Percentiles rank a stretch among this genome's conserved stretches.
phyloP scores from a whole-genome alignment of 2,888 invertebrate species.

The Apodemia duryi region DNA sequence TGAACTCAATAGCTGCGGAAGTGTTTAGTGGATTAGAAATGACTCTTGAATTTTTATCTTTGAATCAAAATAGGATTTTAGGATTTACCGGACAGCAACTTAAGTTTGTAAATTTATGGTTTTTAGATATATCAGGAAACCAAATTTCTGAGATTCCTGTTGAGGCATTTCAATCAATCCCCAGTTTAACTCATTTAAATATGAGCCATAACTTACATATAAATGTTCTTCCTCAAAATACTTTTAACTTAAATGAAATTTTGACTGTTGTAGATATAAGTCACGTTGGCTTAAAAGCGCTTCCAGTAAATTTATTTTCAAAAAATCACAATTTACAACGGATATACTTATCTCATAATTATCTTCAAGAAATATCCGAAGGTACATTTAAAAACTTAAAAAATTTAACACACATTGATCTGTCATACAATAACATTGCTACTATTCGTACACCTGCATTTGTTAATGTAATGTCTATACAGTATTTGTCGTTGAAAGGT shows the following conservation, averaged over 20 bases:
- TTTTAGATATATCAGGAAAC: slow-evolving; percentile 89
- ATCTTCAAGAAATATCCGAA: slow-evolving; percentile 87
- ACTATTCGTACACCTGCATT: slow-evolving; percentile 88
- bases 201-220: slow-evolving; percentile 87
- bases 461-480: slow-evolving; percentile 86
- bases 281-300: slow-evolving; percentile 84
- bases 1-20: slow-evolving; percentile 84
- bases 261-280: slow-evolving; percentile 86
- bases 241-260: slow-evolving; percentile 85
- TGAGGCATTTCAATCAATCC: slow-evolving; percentile 83
- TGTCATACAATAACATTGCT: slow-evolving; percentile 88
- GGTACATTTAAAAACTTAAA: slow-evolving; percentile 87
- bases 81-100: slow-evolving; percentile 83
- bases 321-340: slow-evolving; percentile 83
- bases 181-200: slow-evolving; percentile 85
- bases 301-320: slow-evolving; percentile 85
- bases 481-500: slow-evolving; percentile 84
- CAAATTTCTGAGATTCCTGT: slow-evolving; percentile 85
- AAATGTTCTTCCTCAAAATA: slow-evolving; percentile 79
- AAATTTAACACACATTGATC: slow-evolving; percentile 86
- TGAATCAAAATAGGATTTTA: slow-evolving; percentile 86
- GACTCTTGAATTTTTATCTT: slow-evolving; percentile 83
- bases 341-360: slow-evolving; percentile 85
- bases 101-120: slow-evolving; percentile 81
- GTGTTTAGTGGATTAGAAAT: slow-evolving; percentile 88